phyloP scores from a whole-genome alignment of 2,888 invertebrate species.

The Gymnocheta viridis region DNA sequence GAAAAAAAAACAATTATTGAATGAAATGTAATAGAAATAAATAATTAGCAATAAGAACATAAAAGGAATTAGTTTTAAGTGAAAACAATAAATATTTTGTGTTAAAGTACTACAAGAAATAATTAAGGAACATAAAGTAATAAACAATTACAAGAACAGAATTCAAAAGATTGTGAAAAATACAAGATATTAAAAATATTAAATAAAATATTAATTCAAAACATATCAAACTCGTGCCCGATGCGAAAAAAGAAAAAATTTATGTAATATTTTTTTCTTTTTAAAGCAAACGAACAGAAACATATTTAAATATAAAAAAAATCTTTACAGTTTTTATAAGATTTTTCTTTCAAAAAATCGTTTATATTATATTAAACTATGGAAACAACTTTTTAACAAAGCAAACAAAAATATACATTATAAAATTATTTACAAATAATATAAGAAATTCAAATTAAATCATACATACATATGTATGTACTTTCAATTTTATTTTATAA shows the following conservation, averaged over 20 bases:
- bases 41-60: constrained; percentile 47
- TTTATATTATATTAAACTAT: constrained; percentile 48
- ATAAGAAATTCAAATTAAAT: constrained; percentile 5
- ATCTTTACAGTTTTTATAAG: constrained; percentile 70
- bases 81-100: constrained; percentile 42
- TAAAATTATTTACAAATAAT: constrained; percentile 61
- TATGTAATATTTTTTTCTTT: constrained; percentile 55
- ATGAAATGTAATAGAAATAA: constrained; percentile 51
- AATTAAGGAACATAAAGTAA: constrained; percentile 28
- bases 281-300: constrained; percentile 30
- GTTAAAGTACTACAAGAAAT: constrained; percentile 32
- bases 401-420: constrained; percentile 40
- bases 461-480: not conserved
- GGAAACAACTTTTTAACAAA: constrained; percentile 69
- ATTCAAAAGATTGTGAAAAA: constrained; percentile 59
- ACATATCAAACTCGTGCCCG: constrained; percentile 83
- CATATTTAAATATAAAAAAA: constrained; percentile 52
- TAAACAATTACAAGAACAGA: constrained; percentile 64
- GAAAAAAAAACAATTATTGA: constrained; percentile 20
- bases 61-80: constrained; percentile 49
- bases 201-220: constrained; percentile 77
- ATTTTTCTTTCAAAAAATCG: constrained; percentile 49
- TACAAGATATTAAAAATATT: constrained; percentile 48
- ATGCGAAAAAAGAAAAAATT: constrained; percentile 74
- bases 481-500: not conserved